Evolutionary conservation across 2,888 invertebrate species (phyloP), one percentile per base, ranked within the genome.

Genomic region (Spodoptera picta): DNA sequence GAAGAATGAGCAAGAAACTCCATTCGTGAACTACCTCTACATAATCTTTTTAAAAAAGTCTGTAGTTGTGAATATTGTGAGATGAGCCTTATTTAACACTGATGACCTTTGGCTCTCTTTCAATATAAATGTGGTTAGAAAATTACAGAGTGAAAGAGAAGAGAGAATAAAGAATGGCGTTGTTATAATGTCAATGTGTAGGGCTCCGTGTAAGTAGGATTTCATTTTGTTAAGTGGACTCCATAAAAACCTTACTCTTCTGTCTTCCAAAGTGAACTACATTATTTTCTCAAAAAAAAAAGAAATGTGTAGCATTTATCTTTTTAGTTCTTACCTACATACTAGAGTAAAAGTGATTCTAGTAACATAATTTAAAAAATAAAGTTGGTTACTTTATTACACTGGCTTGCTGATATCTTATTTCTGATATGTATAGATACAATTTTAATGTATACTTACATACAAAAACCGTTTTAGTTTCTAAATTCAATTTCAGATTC

Each of bases 221-320:
- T 56, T 68, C 56, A 68, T 68, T 68, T 27, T 14, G 45, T 57
- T 68, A 68, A 68, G 63, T 68, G 69, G 45, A 53, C 49, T 49
- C 42, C 45, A 63, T 49, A 57, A 63, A 51, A 68, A 68, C 57
- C 57, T 68, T 63, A 53, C 45, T 56, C 45, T 23, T 52, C 44
- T 67, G 19, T 49, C 44, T 53, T 67, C 36, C 45, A 68, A 68
- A 68, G 52, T 46, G 43, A 63, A 63, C 52, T 46, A 62, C 52
- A 68, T 68, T 68, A 68, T 68, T 57, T 68, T 63, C 45, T 53
- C 19, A 53, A 69, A 69, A 14, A 49, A 49, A 44, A 56, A 69
- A 49, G 36, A 56, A 69, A 53, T 64, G 43, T 69, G 7, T 12
- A 50, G 11, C 19, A 7, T 68, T 64, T 53, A 43, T 57, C 27